Evolutionary conservation across 2,113 vertebrate species (phyloP), one percentile per base, ranked within the genome.

Genomic region (Lepidothrix coronata): DNA sequence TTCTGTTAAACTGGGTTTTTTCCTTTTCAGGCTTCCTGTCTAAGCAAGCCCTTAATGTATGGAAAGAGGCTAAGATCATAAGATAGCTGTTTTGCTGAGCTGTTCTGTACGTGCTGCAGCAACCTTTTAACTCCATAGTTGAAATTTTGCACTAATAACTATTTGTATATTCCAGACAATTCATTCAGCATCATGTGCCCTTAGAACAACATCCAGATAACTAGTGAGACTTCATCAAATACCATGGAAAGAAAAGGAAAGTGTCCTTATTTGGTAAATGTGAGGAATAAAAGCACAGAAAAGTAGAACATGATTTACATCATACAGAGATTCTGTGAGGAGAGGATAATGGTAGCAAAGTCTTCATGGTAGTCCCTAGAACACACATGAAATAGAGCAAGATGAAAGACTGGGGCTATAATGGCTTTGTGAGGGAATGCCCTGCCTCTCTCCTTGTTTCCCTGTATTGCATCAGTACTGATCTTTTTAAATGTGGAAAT

Each of bases 401-500:
- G 94, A 93, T 89, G 77, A 95, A 92, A 89, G 87, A 73, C 52
- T 49, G 18, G 54, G 91, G 78, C 44, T 80, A 5, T 70, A 68
- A 91, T 73, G 68, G 78, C 91, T 89, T 82, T 85, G 74, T 62
- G 70, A 89, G 58, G 71, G 85, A 88, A 91, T 82, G 73, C 54
- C 84, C 52, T 87, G 66, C 71, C 90, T 88, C 75, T 91, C 82
- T 90, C 55, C 72, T 86, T 94, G 81, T 93, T 95, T 96, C 91
- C 75, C 37, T 73, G 74, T 41, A 61, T 84, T 95, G 80, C 87
- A 81, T 68, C 70, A 49, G 74, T 72, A 72, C 62, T n/a, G 68
- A 79, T 89, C 81, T 80, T 85, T 91, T 85, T 1, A 85, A 76
- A 88, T 71, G 85, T 82, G 59, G 51, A 55, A 74, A 76, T 66